Evolutionary conservation across 2,888 invertebrate genomes (phyloP).

Genomic region (Timandra comae): DNA sequence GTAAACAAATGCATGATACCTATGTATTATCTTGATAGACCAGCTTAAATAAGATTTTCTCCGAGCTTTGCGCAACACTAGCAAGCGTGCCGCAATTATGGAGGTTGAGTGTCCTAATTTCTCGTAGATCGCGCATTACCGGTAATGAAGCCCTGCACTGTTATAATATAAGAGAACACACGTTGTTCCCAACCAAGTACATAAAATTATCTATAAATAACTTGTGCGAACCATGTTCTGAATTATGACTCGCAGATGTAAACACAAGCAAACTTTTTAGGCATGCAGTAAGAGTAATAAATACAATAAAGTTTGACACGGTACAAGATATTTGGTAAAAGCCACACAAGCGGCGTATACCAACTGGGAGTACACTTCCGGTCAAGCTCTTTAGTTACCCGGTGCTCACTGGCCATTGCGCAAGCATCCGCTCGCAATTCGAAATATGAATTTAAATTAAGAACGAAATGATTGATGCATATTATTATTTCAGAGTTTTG

Average conservation of each 20-base stretch:
- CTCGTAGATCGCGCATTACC: slow-evolving; percentile 35
- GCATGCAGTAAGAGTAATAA: no score
- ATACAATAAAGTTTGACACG: no score
- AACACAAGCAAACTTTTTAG: no score
- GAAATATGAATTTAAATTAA: slow-evolving; percentile 36
- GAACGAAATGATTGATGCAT: slow-evolving; percentile 28
- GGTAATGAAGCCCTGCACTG: slow-evolving; percentile 29
- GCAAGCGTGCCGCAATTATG: slow-evolving; percentile 27
- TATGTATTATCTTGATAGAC: slow-evolving; percentile 25
- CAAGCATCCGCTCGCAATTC: slow-evolving; percentile 55
- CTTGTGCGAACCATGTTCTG: no score
- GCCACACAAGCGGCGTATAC: no score
- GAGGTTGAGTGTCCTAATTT: slow-evolving; percentile 28
- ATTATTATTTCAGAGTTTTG: slow-evolving; percentile 17
- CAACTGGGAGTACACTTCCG: slow-evolving; percentile 47
- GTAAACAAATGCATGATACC: slow-evolving; percentile 20
- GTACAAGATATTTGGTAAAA: no score
- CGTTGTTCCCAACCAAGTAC: slow-evolving; percentile 47
- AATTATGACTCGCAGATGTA: no score
- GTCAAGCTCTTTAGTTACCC: slow-evolving; percentile 47
- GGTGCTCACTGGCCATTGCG: slow-evolving; percentile 44
- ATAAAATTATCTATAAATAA: no score
- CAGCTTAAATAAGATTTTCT: slow-evolving; percentile 17
- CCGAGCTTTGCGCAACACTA: slow-evolving; percentile 27
- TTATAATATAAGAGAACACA: slow-evolving; percentile 10